These are phyloP conservation scores for Bos javanicus DNA, from an alignment of 2,113 vertebrate species.

Conservation along the genomic window DNA sequence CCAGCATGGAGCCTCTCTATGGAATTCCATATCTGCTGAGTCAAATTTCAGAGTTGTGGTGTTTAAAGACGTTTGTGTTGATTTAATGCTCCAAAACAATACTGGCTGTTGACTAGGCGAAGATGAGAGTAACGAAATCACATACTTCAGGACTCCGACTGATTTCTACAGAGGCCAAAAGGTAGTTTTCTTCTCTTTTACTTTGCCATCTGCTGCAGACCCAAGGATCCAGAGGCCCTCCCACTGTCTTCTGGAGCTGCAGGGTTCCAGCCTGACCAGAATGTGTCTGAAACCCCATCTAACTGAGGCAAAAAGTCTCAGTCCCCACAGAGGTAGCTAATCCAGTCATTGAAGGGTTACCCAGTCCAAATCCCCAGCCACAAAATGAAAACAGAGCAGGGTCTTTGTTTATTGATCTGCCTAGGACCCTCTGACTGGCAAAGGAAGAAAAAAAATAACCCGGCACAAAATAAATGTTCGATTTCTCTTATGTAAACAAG, in stretches of 20 bases:
- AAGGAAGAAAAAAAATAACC: constrained; percentile 58
- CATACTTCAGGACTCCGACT: not conserved
- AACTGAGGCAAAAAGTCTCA: not conserved
- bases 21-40: not conserved
- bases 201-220: not conserved
- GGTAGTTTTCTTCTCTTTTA: not conserved
- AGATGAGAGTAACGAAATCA: not conserved
- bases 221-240: not conserved
- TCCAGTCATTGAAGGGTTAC: constrained; percentile 63
- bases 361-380: constrained; percentile 19
- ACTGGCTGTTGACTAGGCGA: not conserved
- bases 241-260: not conserved
- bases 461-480: constrained; percentile 52
- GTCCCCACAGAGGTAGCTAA: not conserved
- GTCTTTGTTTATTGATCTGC: constrained; percentile 51
- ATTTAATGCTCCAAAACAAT: constrained; percentile 29
- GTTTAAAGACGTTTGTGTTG: constrained; percentile 24
- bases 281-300: not conserved
- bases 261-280: not conserved
- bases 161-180: not conserved
- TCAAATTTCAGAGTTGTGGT: not conserved
- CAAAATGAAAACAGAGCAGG: constrained; percentile 56
- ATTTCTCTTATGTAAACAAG: constrained; percentile 65
- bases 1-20: not conserved
- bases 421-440: constrained; percentile 44